Evolutionary conservation across 1,140 invertebrate species (phyloP), one percentile per base, ranked within the genome.

Genomic region (Neodiprion pinetum): DNA sequence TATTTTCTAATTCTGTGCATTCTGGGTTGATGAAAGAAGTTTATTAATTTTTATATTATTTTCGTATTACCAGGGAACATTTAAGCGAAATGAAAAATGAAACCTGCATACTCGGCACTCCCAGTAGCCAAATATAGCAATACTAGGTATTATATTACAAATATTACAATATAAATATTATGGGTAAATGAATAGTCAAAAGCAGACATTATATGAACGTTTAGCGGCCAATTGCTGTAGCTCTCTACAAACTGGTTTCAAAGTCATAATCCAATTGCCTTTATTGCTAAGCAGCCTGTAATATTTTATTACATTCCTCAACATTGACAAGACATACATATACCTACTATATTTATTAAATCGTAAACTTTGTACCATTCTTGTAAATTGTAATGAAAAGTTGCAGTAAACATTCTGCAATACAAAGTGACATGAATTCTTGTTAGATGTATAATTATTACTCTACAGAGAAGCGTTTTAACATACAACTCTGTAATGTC

Each of bases 331-430:
- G 9, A 70, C 8, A 66, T 28, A 50, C 50, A 47, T 61, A 72
- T 72, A n/a, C 14, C 14, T 21, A 48, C 48, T 67, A 70, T 49
- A 17, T 47, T 50, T 48, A 65, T 53, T 74, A 21, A 70, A 74
- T 50, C 17, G 47, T 67, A 53, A 67, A 74, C 12, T 67, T 48
- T 23, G 67, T 48, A 71, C 21, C 17, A 47, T 70, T 70, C 47
- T 48, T 69, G 47, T 66, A 47, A 68, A 49, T 17, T 69, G 28
- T 48, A 23, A 40, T 12, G 48, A 28, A 68, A 40, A 67, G 17
- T 21, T 10, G 47, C 12, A 11, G 50, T 11, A 9, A 66, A 69
- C 71, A 67, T 72, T 17, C 66, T 49, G 48, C 67, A 48, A 67
- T 66, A n/a, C n/a, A 50, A 21, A 73, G 53, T 17, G 53, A 61